Evolutionary conservation across 2,113 vertebrate genomes (phyloP).

Genomic region (Illadopsis cleaveri): DNA sequence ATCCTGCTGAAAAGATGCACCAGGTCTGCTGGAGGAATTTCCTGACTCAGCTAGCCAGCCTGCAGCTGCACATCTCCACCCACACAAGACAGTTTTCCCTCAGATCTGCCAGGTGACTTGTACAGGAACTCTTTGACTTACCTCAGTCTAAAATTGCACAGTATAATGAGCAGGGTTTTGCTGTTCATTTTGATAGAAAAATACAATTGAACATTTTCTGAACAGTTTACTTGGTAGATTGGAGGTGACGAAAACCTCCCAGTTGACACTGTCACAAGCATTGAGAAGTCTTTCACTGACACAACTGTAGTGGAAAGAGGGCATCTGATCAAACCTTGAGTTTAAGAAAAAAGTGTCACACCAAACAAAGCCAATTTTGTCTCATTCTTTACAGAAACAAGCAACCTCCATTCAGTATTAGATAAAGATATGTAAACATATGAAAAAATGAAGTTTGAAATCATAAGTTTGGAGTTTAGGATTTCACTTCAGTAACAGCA

Average conservation of each 20-base stretch:
- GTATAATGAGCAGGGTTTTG: background rate
- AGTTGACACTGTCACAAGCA: background rate
- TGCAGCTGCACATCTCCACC: background rate
- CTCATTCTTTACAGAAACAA: background rate
- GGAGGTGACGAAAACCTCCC: background rate
- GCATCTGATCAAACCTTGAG: background rate
- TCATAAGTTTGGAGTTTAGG: background rate
- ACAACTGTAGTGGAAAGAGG: background rate
- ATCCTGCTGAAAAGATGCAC: background rate
- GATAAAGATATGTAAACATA: background rate
- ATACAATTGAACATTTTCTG: background rate
- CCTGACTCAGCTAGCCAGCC: background rate
- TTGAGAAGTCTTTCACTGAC: background rate
- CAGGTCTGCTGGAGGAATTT: background rate
- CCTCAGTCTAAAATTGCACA: background rate
- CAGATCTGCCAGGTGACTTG: background rate
- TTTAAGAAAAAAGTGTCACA: background rate
- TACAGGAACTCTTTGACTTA: background rate
- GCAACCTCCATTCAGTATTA: fast-evolving
- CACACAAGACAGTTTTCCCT: background rate
- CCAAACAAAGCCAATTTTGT: background rate
- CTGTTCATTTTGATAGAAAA: background rate
- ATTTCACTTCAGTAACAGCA: background rate
- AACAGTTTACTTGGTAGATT: background rate
- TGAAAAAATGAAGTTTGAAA: background rate